Evolutionary conservation across 2,113 vertebrate species (phyloP).

Genomic region (Trichomycterus rosablanca): DNA sequence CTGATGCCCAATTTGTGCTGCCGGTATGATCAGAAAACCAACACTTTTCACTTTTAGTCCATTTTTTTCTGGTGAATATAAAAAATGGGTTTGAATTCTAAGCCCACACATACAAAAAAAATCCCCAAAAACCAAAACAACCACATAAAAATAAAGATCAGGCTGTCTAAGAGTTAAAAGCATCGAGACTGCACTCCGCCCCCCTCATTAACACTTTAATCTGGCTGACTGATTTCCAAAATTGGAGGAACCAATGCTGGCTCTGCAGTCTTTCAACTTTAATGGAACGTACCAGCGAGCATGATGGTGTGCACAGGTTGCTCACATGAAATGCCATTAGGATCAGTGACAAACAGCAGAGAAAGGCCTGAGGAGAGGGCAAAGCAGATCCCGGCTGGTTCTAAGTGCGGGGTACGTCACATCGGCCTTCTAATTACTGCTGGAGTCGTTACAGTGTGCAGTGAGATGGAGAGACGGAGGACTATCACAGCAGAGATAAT

Average conservation of each 20-base stretch:
- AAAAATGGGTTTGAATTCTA: constrained; percentile 37
- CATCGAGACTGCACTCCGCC: constrained; percentile 10
- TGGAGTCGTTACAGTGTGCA: constrained; percentile 38
- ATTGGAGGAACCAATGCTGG: not conserved
- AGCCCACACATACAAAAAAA: not conserved
- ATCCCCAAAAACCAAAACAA: not conserved
- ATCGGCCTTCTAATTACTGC: constrained; percentile 40
- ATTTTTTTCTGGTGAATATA: constrained; percentile 48
- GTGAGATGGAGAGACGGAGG: constrained; percentile 38
- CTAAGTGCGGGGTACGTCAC: constrained; percentile 42
- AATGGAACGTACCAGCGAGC: constrained; percentile 19
- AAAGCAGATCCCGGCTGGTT: constrained; percentile 25
- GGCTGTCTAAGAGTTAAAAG: constrained; percentile 5
- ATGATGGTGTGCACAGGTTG: constrained; percentile 15
- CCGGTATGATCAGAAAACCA: constrained; percentile 56
- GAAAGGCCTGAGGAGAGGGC: constrained; percentile 23
- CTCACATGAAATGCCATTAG: constrained; percentile 35
- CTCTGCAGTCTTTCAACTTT: constrained; percentile 8
- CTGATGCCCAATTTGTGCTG: constrained; percentile 53
- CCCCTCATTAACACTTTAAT: constrained; percentile 27
- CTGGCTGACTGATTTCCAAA: constrained; percentile 10
- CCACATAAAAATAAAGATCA: no score
- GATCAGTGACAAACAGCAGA: constrained; percentile 1
- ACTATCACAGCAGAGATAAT: constrained; percentile 62
- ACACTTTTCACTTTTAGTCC: constrained; percentile 53